These are phyloP conservation scores for Brachymystax lenok DNA, from an alignment of 2,797 vertebrate genomes.

Conservation along the genomic window DNA sequence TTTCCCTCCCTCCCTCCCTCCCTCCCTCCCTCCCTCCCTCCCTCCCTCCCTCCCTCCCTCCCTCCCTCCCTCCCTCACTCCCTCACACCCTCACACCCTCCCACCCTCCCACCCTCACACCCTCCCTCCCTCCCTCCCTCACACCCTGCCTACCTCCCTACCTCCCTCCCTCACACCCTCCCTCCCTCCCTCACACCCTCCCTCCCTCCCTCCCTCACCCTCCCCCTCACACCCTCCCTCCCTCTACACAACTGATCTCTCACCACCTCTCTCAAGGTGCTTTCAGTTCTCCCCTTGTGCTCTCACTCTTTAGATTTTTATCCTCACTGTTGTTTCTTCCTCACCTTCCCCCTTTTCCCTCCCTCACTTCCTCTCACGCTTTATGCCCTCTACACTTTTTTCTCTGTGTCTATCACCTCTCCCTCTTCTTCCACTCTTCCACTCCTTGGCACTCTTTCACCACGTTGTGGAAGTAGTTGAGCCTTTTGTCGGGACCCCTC, in stretches of 20 bases:
- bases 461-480: constrained; percentile 96
- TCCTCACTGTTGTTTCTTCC: constrained; percentile 62
- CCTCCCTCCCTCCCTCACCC: not conserved
- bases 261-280: constrained; percentile 55
- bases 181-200: not conserved
- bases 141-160: too few relatives aligned
- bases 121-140: constrained; percentile 23
- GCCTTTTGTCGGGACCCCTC: constrained; percentile 93
- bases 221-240: too few relatives aligned
- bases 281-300: constrained; percentile 53
- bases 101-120: not conserved
- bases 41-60: constrained; percentile 20
- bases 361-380: constrained; percentile 45
- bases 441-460: constrained; percentile 57
- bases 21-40: constrained; percentile 1
- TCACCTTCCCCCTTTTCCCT: constrained; percentile 40
- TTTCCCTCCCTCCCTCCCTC: constrained; percentile 24
- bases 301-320: constrained; percentile 64
- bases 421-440: constrained; percentile 52
- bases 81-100: too few relatives aligned
- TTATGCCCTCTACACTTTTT: constrained; percentile 12
- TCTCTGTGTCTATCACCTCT: constrained; percentile 25
- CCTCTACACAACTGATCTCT: constrained; percentile 47
- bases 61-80: constrained; percentile 24
- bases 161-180: constrained; percentile 21